These are phyloP conservation scores for Deilephila elpenor DNA, from an alignment of 2,888 invertebrate genomes.

Conservation along the genomic window DNA sequence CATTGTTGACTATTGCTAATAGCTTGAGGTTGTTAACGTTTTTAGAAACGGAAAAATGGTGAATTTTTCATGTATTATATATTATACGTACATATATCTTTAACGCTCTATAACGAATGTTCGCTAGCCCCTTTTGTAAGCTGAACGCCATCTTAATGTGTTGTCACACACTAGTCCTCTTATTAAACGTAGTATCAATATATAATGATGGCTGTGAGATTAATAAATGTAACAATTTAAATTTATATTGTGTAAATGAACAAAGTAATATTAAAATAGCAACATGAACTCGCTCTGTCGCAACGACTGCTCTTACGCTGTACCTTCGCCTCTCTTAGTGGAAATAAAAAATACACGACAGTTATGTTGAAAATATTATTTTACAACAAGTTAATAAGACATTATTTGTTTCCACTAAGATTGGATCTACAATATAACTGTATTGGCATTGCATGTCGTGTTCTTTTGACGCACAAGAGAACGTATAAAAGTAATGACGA, in stretches of 20 bases:
- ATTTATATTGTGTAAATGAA: slow-evolving; percentile 82
- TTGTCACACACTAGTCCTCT: slow-evolving; percentile 81
- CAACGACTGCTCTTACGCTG: slow-evolving; percentile 55
- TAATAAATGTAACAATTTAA: slow-evolving; percentile 83
- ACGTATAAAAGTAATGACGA: slow-evolving; percentile 23
- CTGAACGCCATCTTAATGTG: slow-evolving; percentile 80
- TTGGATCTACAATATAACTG: not conserved
- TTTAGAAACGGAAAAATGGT: slow-evolving; percentile 79
- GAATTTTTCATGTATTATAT: slow-evolving; percentile 81
- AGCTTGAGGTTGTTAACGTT: slow-evolving; percentile 85
- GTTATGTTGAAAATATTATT: not conserved
- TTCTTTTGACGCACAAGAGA: slow-evolving; percentile 20
- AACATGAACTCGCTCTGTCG: slow-evolving; percentile 65
- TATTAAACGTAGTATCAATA: slow-evolving; percentile 84
- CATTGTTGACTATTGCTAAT: slow-evolving; percentile 85
- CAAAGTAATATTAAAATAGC: slow-evolving; percentile 61
- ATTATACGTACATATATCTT: slow-evolving; percentile 50
- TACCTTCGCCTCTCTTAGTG: slow-evolving; percentile 16
- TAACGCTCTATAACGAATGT: slow-evolving; percentile 75
- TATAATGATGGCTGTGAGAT: slow-evolving; percentile 85
- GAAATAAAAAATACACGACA: slow-evolving; percentile 15
- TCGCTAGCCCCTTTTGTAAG: slow-evolving; percentile 83
- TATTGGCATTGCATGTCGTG: slow-evolving; percentile 24
- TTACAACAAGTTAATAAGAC: not conserved
- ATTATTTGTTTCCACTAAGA: not conserved